A percentile compares a stretch with the other conserved stretches of the same genome.
Evolutionary conservation across 2,113 vertebrate species (phyloP).

Genomic region (Puffinus mauretanicus): DNA sequence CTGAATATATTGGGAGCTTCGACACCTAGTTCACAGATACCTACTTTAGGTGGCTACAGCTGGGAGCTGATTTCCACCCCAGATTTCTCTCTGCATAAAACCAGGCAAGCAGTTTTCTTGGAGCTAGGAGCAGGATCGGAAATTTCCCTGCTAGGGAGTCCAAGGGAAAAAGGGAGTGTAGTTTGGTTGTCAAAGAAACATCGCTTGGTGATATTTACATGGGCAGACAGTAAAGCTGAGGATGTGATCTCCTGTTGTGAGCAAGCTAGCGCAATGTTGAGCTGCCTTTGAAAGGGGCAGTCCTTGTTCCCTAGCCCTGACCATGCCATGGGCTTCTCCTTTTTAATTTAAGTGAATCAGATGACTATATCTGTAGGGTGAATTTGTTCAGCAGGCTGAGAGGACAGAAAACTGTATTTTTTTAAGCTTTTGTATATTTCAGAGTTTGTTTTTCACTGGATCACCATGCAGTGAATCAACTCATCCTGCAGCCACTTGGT

Average conservation of each 20-base stretch:
- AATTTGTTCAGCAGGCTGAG: not conserved
- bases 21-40: not conserved
- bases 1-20: not conserved
- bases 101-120: not conserved
- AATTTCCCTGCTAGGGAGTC: not conserved
- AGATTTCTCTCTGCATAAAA: not conserved
- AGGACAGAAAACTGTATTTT: not conserved
- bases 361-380: not conserved
- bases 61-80: not conserved
- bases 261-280: not conserved
- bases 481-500: not conserved
- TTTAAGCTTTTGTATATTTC: not conserved
- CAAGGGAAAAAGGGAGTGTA: not conserved
- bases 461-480: not conserved
- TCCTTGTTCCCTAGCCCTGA: not conserved
- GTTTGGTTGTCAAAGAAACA: not conserved
- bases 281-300: not conserved
- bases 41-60: not conserved
- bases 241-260: not conserved
- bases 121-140: fast-evolving
- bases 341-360: not conserved
- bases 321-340: not conserved
- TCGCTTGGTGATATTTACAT: not conserved
- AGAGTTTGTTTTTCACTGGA: not conserved
- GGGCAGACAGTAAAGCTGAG: not conserved